Percentiles rank a stretch among this genome's conserved stretches.
phyloP scores from a whole-genome alignment of 2,113 vertebrate species.

The Phocoena phocoena region DNA sequence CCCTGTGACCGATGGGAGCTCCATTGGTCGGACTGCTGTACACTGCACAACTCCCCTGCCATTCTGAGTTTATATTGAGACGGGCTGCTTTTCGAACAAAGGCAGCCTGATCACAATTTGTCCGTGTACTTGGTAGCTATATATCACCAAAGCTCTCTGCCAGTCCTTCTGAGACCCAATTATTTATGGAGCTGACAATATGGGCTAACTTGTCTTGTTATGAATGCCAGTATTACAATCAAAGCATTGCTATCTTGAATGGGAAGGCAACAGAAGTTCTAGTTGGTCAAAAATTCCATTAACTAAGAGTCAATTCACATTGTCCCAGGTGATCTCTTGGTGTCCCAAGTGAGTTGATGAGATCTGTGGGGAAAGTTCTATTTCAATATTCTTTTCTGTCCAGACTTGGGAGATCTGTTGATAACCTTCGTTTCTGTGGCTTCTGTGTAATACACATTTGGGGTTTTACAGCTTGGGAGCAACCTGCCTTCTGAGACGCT shows the following conservation, averaged over 20 bases:
- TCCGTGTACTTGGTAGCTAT: constrained; percentile 64
- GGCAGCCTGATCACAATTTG: constrained; percentile 67
- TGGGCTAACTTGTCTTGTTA: constrained; percentile 58
- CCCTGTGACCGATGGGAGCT: constrained; percentile 71
- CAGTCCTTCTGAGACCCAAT: constrained; percentile 74
- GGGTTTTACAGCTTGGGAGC: background rate
- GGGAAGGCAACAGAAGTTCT: background rate
- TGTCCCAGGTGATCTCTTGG: background rate
- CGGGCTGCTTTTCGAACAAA: constrained; percentile 62
- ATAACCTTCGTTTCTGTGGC: background rate
- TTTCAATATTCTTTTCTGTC: constrained; percentile 23
- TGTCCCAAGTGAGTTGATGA: constrained; percentile 20
- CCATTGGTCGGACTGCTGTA: constrained; percentile 53
- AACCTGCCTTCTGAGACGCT: background rate
- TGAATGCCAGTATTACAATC: constrained; percentile 62
- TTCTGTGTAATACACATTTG: background rate
- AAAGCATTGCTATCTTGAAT: constrained; percentile 29
- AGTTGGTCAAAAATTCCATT: constrained; percentile 45
- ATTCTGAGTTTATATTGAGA: constrained; percentile 70
- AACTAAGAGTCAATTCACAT: constrained; percentile 47
- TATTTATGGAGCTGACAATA: constrained; percentile 70
- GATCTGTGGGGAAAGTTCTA: background rate
- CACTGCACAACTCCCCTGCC: constrained; percentile 58
- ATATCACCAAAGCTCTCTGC: constrained; percentile 68
- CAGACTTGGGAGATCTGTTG: background rate